Base-by-base conservation (phyloP, 2,888 invertebrate species). In the Lamellibrachia satsuma region DNA sequence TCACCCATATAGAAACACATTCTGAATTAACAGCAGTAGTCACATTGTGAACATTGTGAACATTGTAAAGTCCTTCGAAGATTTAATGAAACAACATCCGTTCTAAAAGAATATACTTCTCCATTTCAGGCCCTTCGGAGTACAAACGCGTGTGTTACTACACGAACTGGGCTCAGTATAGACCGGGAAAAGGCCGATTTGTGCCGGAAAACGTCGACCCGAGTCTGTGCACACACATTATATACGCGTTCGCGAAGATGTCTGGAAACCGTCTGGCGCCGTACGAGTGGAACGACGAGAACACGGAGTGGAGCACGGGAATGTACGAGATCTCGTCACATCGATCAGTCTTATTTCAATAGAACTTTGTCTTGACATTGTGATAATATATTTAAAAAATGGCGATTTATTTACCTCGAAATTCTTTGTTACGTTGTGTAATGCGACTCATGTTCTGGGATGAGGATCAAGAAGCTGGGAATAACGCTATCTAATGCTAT, bases 131-230 rank as follows among this genome's bases (percentile, higher is more conserved):
- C n/a, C 75, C 75, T 6, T 22, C 15, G 11, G 75, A 75, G n/a
- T 75, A 75, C 22, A 91, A 91, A 27, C 52, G 91, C 11, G 95
- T 95, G 22, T 99, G 99, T 96, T 99, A 99, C 97, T 99, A 99
- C 97, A 99, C 99, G 91, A 99, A 99, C 97, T 99, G 99, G 99
- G 98, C 99, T 0, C 99, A 99, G 96, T 99, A 99, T 97, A 97
- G 99, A 93, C 98, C 98, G 11, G 99, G 98, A 96, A 52, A 75
- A 3, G 94, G 94, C 60, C 92, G 91, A 52, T 94, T 94, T 90
- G 22, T 92, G 7, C 97, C 98, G 93, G 99, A 99, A 97, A 98
- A 99, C 96, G 99, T 99, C 94, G 98, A 98, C 93, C 98, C 99
- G 0, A 98, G 98, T 96, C 97, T 99, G 55, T 99, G 99, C 97